Evolutionary conservation across 2,113 vertebrate species (phyloP).

Genomic region (Anser cygnoides): DNA sequence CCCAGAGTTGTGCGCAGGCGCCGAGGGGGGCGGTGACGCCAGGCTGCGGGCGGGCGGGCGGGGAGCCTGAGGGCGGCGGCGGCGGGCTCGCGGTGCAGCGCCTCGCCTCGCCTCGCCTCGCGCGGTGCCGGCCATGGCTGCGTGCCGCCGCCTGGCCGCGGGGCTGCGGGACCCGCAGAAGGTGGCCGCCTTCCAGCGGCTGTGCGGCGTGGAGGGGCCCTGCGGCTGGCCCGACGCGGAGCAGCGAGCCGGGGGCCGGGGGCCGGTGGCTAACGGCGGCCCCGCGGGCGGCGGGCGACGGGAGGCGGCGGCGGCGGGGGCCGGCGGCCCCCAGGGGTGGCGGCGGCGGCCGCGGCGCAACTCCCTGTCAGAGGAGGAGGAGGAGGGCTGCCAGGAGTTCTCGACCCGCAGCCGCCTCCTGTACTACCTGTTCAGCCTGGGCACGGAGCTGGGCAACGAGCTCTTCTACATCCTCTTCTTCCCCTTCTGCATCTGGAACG

Average conservation of each 20-base stretch:
- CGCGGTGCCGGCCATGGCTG: constrained; percentile 4
- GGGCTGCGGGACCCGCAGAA: constrained; percentile 86
- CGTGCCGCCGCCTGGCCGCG: constrained; percentile 51
- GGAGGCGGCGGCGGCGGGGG: too few relatives aligned
- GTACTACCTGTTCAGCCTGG: constrained; percentile 91
- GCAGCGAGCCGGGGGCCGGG: neutral
- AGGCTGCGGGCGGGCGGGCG: neutral
- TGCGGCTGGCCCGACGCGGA: constrained; percentile 16
- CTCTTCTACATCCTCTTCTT: constrained; percentile 95
- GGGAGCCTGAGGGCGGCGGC: neutral
- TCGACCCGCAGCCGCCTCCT: constrained; percentile 83
- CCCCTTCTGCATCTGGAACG: constrained; percentile 93
- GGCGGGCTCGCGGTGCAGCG: too few relatives aligned
- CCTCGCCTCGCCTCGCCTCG: too few relatives aligned
- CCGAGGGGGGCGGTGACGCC: neutral
- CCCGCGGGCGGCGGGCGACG: neutral
- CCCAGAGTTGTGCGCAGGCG: neutral
- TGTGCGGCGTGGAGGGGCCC: constrained; percentile 85
- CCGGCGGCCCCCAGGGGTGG: neutral
- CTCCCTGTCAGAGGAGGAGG: constrained; percentile 90
- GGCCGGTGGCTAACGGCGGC: constrained; percentile 55
- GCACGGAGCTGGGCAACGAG: constrained; percentile 96
- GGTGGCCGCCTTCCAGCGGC: constrained; percentile 89
- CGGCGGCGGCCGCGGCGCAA: constrained; percentile 82
- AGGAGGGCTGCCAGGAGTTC: constrained; percentile 81